Percentiles rank a stretch among this genome's conserved stretches.
phyloP scores from a whole-genome alignment of 1,140 invertebrate genomes.

The Diorhabda sublineata region DNA sequence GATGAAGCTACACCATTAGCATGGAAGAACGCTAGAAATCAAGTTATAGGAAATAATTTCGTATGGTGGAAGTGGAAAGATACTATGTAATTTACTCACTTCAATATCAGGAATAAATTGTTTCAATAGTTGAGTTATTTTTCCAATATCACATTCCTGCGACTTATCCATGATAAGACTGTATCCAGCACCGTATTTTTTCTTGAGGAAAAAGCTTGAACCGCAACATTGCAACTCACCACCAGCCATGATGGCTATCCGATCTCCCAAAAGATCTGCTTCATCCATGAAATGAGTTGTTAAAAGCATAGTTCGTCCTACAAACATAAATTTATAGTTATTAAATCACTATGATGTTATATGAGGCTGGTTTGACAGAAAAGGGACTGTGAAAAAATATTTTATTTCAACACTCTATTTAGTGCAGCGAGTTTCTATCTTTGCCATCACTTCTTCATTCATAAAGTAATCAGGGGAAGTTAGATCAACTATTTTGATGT shows the following conservation, averaged over 20 bases:
- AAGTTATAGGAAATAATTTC: not conserved
- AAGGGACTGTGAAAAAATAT: too few relatives aligned
- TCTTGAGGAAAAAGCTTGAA: constrained; percentile 83
- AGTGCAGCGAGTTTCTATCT: too few relatives aligned
- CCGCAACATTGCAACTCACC: constrained; percentile 81
- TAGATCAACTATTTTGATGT: too few relatives aligned
- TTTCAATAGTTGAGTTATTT: constrained; percentile 30
- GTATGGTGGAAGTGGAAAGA: not conserved
- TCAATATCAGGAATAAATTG: constrained; percentile 34
- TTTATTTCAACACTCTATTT: too few relatives aligned
- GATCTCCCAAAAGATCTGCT: constrained; percentile 89
- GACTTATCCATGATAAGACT: constrained; percentile 53
- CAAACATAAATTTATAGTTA: not conserved
- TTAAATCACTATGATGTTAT: too few relatives aligned
- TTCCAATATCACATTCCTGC: constrained; percentile 51
- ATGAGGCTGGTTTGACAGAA: too few relatives aligned
- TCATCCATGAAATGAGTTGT: constrained; percentile 99
- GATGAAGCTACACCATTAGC: too few relatives aligned
- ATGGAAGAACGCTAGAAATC: not conserved
- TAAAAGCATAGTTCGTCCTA: constrained; percentile 71
- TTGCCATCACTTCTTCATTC: too few relatives aligned
- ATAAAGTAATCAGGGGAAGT: too few relatives aligned
- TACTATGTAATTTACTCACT: constrained; percentile 13
- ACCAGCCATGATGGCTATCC: constrained; percentile 84
- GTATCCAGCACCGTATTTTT: constrained; percentile 73